These are phyloP conservation scores for Trichoplusia ni DNA, from an alignment of 1,140 invertebrate species.

Conservation along the genomic window DNA sequence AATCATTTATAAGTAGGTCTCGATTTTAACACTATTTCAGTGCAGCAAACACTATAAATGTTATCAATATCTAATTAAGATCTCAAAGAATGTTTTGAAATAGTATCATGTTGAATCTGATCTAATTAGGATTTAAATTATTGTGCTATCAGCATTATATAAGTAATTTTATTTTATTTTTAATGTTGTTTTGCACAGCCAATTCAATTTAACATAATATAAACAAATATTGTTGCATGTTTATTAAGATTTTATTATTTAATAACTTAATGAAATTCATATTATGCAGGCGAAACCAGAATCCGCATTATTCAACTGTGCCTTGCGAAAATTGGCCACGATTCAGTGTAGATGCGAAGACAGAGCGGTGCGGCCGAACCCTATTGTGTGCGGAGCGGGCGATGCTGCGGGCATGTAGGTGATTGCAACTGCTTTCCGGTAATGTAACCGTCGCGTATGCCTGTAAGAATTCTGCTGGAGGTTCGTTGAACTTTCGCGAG, in stretches of 20 bases:
- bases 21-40: too few species aligned
- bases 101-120: too few species aligned
- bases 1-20: too few species aligned
- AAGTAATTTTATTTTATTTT: too few species aligned
- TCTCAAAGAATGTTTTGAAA: too few species aligned
- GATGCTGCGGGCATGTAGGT: slow-evolving; percentile 53
- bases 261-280: slow-evolving; percentile 22
- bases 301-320: background rate
- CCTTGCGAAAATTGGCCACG: slow-evolving; percentile 3
- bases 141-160: too few species aligned
- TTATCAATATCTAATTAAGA: too few species aligned
- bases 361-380: background rate
- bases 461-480: slow-evolving; percentile 76
- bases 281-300: slow-evolving; percentile 5
- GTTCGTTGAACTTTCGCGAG: slow-evolving; percentile 79
- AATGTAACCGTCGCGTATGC: slow-evolving; percentile 77
- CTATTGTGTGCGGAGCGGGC: slow-evolving; percentile 14
- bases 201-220: too few species aligned
- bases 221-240: background rate
- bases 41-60: too few species aligned
- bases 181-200: too few species aligned
- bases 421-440: slow-evolving; percentile 77
- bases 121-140: too few species aligned
- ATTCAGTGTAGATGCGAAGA: background rate
- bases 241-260: background rate